These are phyloP conservation scores for Siniperca obscura DNA, from an alignment of 2,797 vertebrate species.

Conservation along the genomic window DNA sequence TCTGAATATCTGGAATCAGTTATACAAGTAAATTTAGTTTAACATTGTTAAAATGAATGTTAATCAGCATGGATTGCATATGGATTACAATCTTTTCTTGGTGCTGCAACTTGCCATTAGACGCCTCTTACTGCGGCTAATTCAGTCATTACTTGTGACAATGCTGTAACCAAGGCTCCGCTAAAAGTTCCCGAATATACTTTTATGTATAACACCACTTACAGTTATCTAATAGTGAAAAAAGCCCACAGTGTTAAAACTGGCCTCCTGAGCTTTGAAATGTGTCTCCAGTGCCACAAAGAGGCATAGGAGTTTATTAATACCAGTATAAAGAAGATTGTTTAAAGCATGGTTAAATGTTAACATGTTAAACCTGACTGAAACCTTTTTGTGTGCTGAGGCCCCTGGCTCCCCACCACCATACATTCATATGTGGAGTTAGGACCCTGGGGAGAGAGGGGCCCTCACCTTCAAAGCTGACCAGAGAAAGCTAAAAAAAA, in stretches of 20 bases:
- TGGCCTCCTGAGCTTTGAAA: constrained; percentile 11
- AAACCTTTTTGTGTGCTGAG: constrained; percentile 58
- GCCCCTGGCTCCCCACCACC: constrained; percentile 57
- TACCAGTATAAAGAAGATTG: constrained; percentile 24
- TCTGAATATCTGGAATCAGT: constrained; percentile 18
- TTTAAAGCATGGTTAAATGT: constrained; percentile 46
- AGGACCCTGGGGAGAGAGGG: constrained; percentile 67
- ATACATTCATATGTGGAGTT: constrained; percentile 67
- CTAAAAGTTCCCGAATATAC: constrained; percentile 5
- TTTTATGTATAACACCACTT: constrained; percentile 16
- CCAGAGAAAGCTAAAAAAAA: constrained; percentile 43
- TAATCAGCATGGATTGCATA: constrained; percentile 2
- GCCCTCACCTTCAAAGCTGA: constrained; percentile 72
- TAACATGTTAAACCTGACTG: constrained; percentile 41
- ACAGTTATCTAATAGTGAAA: constrained; percentile 3
- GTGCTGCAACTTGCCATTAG: constrained; percentile 4
- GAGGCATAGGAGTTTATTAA: constrained; percentile 17
- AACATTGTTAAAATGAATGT: constrained; percentile 18
- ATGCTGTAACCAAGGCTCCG: constrained; percentile 7
- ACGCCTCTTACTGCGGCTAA: neutral
- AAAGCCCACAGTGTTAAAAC: neutral
- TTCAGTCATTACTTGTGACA: constrained; percentile 19
- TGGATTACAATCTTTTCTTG: constrained; percentile 13
- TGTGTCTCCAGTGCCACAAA: neutral
- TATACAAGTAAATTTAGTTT: constrained; percentile 15